Percentiles rank a stretch among this genome's conserved stretches.
These are phyloP conservation scores for Naso thynnoides DNA, from an alignment of 2,797 vertebrate genomes.

Conservation along the genomic window DNA sequence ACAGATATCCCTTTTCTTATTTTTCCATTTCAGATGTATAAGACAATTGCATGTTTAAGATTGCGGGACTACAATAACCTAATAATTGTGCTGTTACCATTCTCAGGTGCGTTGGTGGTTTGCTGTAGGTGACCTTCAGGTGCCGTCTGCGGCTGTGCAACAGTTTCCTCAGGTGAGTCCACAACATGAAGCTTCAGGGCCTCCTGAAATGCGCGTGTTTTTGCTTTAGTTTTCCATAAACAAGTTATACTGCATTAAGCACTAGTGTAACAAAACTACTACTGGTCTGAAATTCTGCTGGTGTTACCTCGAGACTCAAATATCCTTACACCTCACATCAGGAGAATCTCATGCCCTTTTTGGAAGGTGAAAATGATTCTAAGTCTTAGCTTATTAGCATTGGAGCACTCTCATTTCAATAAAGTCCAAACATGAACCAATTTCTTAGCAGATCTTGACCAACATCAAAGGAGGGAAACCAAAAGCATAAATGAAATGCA, in stretches of 20 bases:
- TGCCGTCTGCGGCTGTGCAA: constrained; percentile 23
- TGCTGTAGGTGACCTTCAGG: constrained; percentile 19
- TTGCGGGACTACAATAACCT: background rate
- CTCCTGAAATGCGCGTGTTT: constrained; percentile 76
- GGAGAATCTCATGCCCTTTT: background rate
- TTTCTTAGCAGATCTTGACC: no score
- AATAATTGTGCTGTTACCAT: constrained; percentile 33
- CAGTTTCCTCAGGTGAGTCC: constrained; percentile 57
- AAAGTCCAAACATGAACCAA: no score
- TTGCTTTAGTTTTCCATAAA: background rate
- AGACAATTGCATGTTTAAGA: background rate
- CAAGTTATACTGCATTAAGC: background rate
- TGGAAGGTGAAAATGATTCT: background rate
- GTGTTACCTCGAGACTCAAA: background rate
- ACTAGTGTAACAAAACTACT: background rate
- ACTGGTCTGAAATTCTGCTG: background rate
- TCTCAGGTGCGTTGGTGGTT: constrained; percentile 10
- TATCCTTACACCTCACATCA: background rate
- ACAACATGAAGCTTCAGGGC: constrained; percentile 82
- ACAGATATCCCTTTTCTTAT: background rate
- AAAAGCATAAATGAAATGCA: no score
- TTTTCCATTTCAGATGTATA: background rate
- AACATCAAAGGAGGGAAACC: no score
- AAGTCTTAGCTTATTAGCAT: no score
- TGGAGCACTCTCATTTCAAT: no score